Base-by-base conservation (phyloP, 2,888 invertebrate species). In the Sarcophaga carnaria region DNA sequence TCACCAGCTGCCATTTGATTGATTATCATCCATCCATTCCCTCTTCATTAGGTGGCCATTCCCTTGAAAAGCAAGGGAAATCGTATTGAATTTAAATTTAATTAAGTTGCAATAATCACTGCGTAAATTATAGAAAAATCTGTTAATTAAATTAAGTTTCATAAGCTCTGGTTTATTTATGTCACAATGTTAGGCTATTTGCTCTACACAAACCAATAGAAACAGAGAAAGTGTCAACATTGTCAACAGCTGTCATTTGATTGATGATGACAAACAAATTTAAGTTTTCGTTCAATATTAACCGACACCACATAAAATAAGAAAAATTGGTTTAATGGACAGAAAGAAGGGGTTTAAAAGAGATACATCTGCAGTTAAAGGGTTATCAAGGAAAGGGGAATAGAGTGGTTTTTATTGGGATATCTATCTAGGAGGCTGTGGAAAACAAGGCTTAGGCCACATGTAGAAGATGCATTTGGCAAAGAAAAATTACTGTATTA, bases 241-340 rank as follows among this genome's bases (percentile, higher is more conserved):
- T 77, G 37, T 22, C 45, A 60, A 22, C 77, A 78, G 67, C 54
- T 78, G 69, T 14, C 60, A 37, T 60, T 78, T 78, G 77, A 78
- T 78, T 78, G 77, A 78, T 78, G 66, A 67, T 37, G n/a, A 37
- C 37, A 37, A 37, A 37, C 37, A 37, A 37, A 37, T 37, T 37
- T 8, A 37, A 37, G 10, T 37, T 37, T 37, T 37, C 37, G 37
- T 37, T 0, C 37, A 8, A 37, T 37, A 37, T 37, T 37, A 37
- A 37, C 37, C 37, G 37, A 37, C 37, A 37, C 37, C 37, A 37
- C 37, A 37, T 10, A 37, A 2, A 2, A 2, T 37, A 37, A 37
- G 37, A 37, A 37, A 37, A 37, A 1, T 37, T 1, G 6, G 27
- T 4, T 27, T 27, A 27, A 37, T 37, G 1, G 37, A 2, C 6